Conservation (phyloP, 2,888 invertebrate genomes). For the Dolichopus griseipennis region DNA sequence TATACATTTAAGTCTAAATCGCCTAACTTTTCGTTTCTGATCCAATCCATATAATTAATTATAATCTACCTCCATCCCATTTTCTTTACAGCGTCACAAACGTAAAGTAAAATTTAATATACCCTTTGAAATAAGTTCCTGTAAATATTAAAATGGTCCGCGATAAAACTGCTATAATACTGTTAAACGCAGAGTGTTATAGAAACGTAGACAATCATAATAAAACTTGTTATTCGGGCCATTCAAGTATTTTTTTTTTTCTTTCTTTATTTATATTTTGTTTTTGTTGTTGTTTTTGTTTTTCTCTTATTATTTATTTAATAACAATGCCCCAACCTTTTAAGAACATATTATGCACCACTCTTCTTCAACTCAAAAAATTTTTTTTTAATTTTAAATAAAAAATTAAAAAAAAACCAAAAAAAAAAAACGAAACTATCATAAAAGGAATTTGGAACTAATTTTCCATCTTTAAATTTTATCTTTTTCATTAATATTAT, state of each 20-base stretch:
- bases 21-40: too few species aligned
- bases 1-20: too few species aligned
- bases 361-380: not conserved
- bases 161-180: too few species aligned
- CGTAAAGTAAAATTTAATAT: too few species aligned
- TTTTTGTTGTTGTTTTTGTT: not conserved
- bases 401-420: not conserved
- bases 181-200: too few species aligned
- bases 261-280: not conserved
- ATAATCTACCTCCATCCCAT: too few species aligned
- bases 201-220: too few species aligned
- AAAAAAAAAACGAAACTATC: not conserved
- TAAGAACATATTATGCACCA: not conserved
- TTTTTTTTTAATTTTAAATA: too few species aligned
- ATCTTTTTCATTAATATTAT: not conserved
- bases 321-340: not conserved
- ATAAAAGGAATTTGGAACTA: slow-evolving; percentile 6
- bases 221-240: not conserved
- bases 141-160: too few species aligned
- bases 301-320: not conserved
- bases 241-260: not conserved
- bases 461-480: not conserved
- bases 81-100: too few species aligned
- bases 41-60: too few species aligned
- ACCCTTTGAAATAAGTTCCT: too few species aligned